Evolutionary conservation across 2,888 invertebrate genomes (phyloP).

Genomic region (Aspidapion aeneum): DNA sequence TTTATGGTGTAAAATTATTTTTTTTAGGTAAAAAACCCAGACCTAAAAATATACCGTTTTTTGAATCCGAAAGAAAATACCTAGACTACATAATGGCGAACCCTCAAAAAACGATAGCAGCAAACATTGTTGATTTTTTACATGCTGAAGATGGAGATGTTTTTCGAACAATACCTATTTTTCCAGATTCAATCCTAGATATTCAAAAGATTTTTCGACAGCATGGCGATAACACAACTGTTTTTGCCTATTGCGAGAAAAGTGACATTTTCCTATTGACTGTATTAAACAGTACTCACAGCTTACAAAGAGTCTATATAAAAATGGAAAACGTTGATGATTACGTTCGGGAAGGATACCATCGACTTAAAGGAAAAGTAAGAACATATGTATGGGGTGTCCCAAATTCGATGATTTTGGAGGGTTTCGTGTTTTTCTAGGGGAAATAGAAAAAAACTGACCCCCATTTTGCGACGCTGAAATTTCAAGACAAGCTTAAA

Average conservation of each 20-base stretch:
- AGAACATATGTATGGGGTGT: no score
- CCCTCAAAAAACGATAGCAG: background rate
- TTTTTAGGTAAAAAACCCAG: background rate
- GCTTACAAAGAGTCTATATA: conserved; percentile 32
- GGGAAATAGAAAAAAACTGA: no score
- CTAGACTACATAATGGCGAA: background rate
- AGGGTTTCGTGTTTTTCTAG: no score
- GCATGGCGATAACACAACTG: background rate
- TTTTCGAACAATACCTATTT: background rate
- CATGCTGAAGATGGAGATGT: background rate
- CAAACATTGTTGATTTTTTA: background rate
- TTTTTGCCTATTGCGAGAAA: background rate
- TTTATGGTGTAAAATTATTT: no score
- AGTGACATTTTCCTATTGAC: conserved; percentile 24
- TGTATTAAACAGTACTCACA: conserved; percentile 28
- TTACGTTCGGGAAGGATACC: no score
- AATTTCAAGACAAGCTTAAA: no score
- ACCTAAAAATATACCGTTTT: background rate
- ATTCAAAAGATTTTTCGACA: background rate
- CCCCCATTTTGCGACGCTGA: no score
- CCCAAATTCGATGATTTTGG: no score
- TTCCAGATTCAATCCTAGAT: background rate
- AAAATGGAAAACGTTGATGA: no score
- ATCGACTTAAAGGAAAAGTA: no score
- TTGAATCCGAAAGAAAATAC: background rate